Base-by-base conservation (phyloP, 2,888 invertebrate genomes). In the Melinaea marsaeus region DNA sequence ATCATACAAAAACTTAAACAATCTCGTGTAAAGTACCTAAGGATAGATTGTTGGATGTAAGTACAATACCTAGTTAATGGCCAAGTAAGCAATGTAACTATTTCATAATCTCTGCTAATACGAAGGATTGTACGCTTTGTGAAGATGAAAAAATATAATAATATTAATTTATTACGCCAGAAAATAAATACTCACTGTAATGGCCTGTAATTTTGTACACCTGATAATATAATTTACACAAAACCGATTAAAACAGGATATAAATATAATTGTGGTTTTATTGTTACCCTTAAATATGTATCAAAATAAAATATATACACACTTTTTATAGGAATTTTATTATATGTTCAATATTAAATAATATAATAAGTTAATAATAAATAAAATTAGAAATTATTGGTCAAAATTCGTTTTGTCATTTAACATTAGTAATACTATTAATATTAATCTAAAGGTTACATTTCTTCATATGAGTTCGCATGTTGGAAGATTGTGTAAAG, bases 401-500 rank as follows among this genome's bases (percentile, higher is more conserved):
- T 22, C 13, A 4, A 22, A 7, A n/a, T 48, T 48, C 2, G 48
- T 48, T 48, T 6, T 22, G 2, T 13, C 4, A n/a, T 22, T 2
- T 48, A 48, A 13, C 35, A 56, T 48, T 48, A 57, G 57, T 42
- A 22, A 34, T 42, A 9, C n/a, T 54, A 6, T 32, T 32, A 32
- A 11, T 13, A 32, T 57, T 13, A 22, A 2, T 62, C 72, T 0
- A 22, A 22, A 75, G 80, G n/a, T 71, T 81, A 73, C 96, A 96
- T 79, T 96, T 96, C 83, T 96, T 96, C 76, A 93, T 93, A 79
- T 96, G 96, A 0, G 96, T 96, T 70, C 96, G 92, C 96, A 96
- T 96, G 77, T 96, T 96, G 72, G 95, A 95, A 57, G 95, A 95
- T 82, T 96, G 96, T 0, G 96, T 95, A 79, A 96, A 96, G 11